A percentile compares a stretch with the other conserved stretches of the same genome.
phyloP scores from a whole-genome alignment of 2,888 invertebrate genomes.

The Hypena proboscidalis region DNA sequence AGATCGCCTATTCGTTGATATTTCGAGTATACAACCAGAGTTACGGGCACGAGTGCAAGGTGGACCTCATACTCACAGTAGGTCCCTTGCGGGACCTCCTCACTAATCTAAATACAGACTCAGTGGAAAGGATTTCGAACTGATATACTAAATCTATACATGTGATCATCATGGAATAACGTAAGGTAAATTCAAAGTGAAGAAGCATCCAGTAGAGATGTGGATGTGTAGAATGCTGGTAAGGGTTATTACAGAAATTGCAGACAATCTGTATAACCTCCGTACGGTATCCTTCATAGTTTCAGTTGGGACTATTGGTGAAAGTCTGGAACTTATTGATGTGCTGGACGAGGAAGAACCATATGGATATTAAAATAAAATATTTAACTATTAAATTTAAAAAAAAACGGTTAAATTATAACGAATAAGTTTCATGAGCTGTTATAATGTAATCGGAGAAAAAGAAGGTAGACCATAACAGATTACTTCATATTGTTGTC shows the following conservation, averaged over 20 bases:
- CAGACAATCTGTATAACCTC: constrained; percentile 67
- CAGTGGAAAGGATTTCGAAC: constrained; percentile 27
- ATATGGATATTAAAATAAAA: constrained; percentile 18
- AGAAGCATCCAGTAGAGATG: constrained; percentile 52
- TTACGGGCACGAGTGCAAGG: constrained; percentile 73
- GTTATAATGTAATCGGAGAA: too few relatives aligned
- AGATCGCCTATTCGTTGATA: constrained; percentile 77
- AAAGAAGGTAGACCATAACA: too few relatives aligned
- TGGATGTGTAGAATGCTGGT: constrained; percentile 74
- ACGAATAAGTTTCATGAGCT: too few relatives aligned
- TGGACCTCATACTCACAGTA: constrained; percentile 72
- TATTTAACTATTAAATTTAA: too few relatives aligned
- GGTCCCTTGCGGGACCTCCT: constrained; percentile 68
- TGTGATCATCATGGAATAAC: constrained; percentile 39
- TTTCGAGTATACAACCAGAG: constrained; percentile 66
- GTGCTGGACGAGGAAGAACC: constrained; percentile 70
- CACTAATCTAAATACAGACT: constrained; percentile 53
- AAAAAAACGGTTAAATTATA: too few relatives aligned
- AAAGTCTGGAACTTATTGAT: constrained; percentile 70
- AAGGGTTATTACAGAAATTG: constrained; percentile 64
- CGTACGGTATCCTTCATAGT: constrained; percentile 68
- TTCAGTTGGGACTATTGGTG: constrained; percentile 67
- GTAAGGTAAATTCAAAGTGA: constrained; percentile 23
- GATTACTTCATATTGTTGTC: too few relatives aligned
- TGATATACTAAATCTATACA: constrained; percentile 22